A percentile compares a stretch with the other conserved stretches of the same genome.
These are phyloP conservation scores for Clamator glandarius DNA, from an alignment of 2,797 vertebrate genomes.

Conservation along the genomic window DNA sequence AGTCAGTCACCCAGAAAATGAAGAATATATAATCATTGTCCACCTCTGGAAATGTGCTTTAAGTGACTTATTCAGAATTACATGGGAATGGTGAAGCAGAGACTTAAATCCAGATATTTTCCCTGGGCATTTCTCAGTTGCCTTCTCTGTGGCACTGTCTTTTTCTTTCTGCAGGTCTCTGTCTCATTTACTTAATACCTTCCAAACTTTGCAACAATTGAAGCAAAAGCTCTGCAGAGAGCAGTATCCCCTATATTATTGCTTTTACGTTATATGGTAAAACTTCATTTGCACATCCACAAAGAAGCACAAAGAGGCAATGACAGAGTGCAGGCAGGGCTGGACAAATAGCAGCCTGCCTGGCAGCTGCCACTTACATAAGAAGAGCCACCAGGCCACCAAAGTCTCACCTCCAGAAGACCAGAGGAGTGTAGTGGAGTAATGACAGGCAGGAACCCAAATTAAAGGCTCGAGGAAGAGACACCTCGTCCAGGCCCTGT, in stretches of 20 bases:
- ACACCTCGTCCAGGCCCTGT: neutral
- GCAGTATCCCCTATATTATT: neutral
- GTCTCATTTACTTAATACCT: neutral
- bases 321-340: fast-evolving
- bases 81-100: neutral
- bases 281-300: neutral
- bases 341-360: neutral
- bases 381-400: neutral
- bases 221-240: neutral
- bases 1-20: constrained; percentile 41
- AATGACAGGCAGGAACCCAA: neutral
- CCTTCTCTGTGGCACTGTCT: neutral
- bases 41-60: neutral
- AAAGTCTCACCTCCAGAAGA: neutral
- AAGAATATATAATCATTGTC: neutral
- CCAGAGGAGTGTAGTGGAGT: neutral
- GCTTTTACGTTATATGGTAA: neutral
- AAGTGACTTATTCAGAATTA: neutral
- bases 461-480: neutral
- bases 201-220: neutral
- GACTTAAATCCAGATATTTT: neutral
- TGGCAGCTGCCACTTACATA: neutral
- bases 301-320: neutral
- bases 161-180: neutral
- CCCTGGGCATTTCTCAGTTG: neutral